These are phyloP conservation scores for Cuniculus paca DNA, from an alignment of 2,797 vertebrate species.

Conservation along the genomic window DNA sequence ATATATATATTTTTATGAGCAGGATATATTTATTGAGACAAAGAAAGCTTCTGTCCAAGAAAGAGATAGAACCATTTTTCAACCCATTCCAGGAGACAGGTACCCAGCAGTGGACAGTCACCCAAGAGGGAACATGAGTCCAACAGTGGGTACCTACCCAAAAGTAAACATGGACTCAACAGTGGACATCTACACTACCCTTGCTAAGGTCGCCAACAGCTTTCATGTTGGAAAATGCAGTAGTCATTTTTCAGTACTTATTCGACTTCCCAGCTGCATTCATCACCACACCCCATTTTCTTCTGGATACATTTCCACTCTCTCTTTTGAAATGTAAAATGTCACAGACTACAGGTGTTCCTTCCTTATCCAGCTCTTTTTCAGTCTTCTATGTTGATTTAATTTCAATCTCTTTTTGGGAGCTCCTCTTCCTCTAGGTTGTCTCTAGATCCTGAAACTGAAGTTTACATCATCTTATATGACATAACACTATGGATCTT, in stretches of 20 bases:
- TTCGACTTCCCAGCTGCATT: neutral
- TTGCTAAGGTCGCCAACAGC: neutral
- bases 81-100: too few species aligned
- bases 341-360: too few species aligned
- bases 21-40: too few species aligned
- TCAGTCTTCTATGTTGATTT: neutral
- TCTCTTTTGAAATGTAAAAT: neutral
- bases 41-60: too few species aligned
- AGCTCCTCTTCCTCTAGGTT: neutral
- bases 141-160: neutral
- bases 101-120: neutral
- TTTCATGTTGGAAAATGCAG: neutral
- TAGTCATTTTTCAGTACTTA: neutral
- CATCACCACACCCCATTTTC: too few species aligned
- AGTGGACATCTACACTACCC: neutral
- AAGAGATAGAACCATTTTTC: too few species aligned
- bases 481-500: fast-evolving
- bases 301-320: neutral
- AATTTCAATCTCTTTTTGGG: neutral
- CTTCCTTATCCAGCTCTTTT: too few species aligned
- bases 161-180: neutral
- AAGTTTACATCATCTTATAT: neutral
- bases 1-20: too few species aligned
- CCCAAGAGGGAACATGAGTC: neutral
- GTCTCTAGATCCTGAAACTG: neutral